A percentile compares a stretch with the other conserved stretches of the same genome.
Evolutionary conservation across 2,797 vertebrate genomes (phyloP).

Genomic region (Aeoliscus strigatus): DNA sequence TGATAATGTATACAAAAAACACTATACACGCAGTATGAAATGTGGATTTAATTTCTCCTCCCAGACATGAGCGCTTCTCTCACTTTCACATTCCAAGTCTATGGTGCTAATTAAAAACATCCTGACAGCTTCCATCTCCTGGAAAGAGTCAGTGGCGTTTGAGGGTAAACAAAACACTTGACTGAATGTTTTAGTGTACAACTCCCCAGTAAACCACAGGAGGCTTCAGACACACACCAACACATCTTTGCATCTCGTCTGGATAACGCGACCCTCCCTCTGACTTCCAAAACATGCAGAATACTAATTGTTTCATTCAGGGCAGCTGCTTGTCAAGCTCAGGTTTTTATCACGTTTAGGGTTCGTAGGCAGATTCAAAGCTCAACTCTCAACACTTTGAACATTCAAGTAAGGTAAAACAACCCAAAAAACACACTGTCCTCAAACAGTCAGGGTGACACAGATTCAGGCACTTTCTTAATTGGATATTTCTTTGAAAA

Average conservation of each 20-base stretch:
- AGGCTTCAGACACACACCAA: slow-evolving; percentile 35
- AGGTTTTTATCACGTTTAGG: slow-evolving; percentile 61
- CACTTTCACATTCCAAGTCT: slow-evolving; percentile 92
- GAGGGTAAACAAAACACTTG: slow-evolving; percentile 69
- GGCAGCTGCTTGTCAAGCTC: slow-evolving; percentile 56
- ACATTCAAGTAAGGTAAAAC: slow-evolving; percentile 97
- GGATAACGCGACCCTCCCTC: slow-evolving; percentile 37
- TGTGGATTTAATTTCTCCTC: slow-evolving; percentile 80
- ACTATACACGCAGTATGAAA: slow-evolving; percentile 93
- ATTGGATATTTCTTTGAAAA: slow-evolving; percentile 76
- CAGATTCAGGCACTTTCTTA: slow-evolving; percentile 99
- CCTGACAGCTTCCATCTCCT: slow-evolving; percentile 38
- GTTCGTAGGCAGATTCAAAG: slow-evolving; percentile 81
- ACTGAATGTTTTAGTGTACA: slow-evolving; percentile 49
- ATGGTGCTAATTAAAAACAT: slow-evolving; percentile 79
- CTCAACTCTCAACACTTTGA: slow-evolving; percentile 82
- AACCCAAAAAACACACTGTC: slow-evolving; percentile 79
- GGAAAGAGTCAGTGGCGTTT: slow-evolving; percentile 64
- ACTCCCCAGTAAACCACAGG: slow-evolving; percentile 49
- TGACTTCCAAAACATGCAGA: slow-evolving; percentile 11
- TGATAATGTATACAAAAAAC: slow-evolving; percentile 90
- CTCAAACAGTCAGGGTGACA: slow-evolving; percentile 87
- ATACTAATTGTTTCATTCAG: slow-evolving; percentile 51
- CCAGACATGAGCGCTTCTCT: slow-evolving; percentile 79
- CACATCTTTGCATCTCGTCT: slow-evolving; percentile 42